phyloP scores from a whole-genome alignment of 2,113 vertebrate genomes.

The Oncorhynchus mykiss region DNA sequence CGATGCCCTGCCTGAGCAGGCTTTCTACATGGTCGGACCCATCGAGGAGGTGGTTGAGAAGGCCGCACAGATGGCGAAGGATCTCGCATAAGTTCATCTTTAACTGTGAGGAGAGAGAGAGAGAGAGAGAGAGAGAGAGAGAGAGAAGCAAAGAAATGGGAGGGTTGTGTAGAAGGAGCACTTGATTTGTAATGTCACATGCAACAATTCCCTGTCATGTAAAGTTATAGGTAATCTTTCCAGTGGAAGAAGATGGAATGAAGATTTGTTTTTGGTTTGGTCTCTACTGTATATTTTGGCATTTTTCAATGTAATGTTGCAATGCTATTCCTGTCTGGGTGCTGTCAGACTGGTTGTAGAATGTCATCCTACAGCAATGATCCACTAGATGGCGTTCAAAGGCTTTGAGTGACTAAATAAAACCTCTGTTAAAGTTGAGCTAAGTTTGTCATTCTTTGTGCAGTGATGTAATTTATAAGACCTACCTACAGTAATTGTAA shows the following conservation, averaged over 20 bases:
- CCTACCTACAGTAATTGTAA: too few species aligned
- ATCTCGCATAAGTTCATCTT: conserved; percentile 79
- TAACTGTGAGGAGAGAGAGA: conserved; percentile 6
- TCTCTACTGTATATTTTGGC: conserved; percentile 46
- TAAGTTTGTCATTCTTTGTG: not conserved
- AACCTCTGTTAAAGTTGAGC: conserved; percentile 27
- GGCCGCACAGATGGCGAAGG: conserved; percentile 90
- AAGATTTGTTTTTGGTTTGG: conserved; percentile 35
- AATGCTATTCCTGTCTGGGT: not conserved
- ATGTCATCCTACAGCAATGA: conserved; percentile 11
- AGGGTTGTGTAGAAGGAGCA: conserved; percentile 56
- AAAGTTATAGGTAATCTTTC: conserved; percentile 80
- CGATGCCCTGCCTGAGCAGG: conserved; percentile 91
- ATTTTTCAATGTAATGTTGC: not conserved
- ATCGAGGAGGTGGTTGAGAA: conserved; percentile 95
- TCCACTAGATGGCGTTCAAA: conserved; percentile 38
- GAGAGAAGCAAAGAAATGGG: not conserved
- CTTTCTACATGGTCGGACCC: conserved; percentile 98
- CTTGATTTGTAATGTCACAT: conserved; percentile 76
- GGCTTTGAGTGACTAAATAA: conserved; percentile 50
- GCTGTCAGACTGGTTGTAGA: not conserved
- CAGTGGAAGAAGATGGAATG: conserved; percentile 58
- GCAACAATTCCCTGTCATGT: conserved; percentile 66
- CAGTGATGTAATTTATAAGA: not conserved
- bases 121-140: too few species aligned